phyloP scores from a whole-genome alignment of 2,113 vertebrate species.

The Fulica atra region DNA sequence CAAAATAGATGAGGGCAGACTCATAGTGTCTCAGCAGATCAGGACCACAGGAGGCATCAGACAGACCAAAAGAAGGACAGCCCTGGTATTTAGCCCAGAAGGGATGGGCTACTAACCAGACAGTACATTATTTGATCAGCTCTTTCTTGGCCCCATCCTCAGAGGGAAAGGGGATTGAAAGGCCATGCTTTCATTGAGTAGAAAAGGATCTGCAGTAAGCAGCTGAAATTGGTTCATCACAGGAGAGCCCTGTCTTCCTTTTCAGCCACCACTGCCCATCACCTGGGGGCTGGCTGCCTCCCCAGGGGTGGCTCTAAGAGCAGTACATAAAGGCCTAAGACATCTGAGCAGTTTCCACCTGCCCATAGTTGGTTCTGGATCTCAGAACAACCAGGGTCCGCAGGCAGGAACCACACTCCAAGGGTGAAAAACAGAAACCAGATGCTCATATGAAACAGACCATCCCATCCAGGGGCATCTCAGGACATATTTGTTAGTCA shows the following conservation, averaged over 20 bases:
- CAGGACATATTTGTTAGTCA: slow-evolving; percentile 16
- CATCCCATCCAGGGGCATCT: not conserved
- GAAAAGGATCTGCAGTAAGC: not conserved
- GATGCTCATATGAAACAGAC: not conserved
- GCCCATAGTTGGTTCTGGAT: not conserved
- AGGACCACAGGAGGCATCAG: not conserved
- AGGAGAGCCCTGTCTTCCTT: not conserved
- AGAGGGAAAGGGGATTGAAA: not conserved
- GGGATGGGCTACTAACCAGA: not conserved
- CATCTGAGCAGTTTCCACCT: not conserved
- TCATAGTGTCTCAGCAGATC: not conserved
- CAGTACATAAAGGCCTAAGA: not conserved
- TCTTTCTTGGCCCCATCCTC: not conserved
- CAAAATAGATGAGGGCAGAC: not conserved
- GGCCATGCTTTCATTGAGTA: not conserved
- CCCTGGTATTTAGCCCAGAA: not conserved
- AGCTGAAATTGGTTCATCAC: not conserved
- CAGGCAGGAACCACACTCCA: not conserved
- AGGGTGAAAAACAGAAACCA: slow-evolving; percentile 25
- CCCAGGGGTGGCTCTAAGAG: not conserved
- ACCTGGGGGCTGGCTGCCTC: not conserved
- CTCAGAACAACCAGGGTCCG: not conserved
- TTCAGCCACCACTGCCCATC: not conserved
- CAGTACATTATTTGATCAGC: not conserved
- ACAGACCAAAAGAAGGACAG: not conserved